Base-by-base conservation (phyloP, 2,113 vertebrate genomes). In the Chlamydotis undulata region DNA sequence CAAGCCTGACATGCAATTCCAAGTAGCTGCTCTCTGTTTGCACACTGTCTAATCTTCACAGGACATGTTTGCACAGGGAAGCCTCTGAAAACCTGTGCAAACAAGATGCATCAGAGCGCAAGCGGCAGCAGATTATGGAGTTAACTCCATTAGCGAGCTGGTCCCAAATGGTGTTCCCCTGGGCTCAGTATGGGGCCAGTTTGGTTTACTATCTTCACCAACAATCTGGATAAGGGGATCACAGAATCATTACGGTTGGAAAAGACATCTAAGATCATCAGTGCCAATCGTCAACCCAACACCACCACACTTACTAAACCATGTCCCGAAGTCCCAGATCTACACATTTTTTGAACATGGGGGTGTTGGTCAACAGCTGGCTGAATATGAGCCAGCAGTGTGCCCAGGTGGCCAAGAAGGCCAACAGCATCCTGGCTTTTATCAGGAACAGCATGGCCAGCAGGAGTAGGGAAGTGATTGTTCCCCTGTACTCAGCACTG, bases 391-490 rank as follows among this genome's bases (percentile, higher is more conserved):
- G 82, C 49, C 33, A 4, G 69, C 39, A 17, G 57, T 4, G 45
- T 23, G 67, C 19, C 28, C 29, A 52, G 41, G 21, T 13, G 79
- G 79, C 63, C 59, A 53, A 53, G 31, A 22, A 8, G 49, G 23
- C 49, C 41, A 57, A 37, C 1, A 3, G 33, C 15, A 56, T 19
- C 61, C 33, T 56, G 50, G 31, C 25, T 11, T 29, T 39, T 8
- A 24, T 45, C 50, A 67, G 50, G 3, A 67, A 67, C 2, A 22
- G 29, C 1, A 7, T 35, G 50, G 61, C 33, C 50, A 45, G 63
- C 50, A 56, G 50, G 50, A 29, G 0, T 0, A 35, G 31, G 25
- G 39, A 4, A 14, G 31, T 8, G 39, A 37, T 5, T 0, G 0
- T 14, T 1, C 19, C 31, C 52, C 63, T 24, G 15, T 19, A 14